Conservation (phyloP, 2,888 invertebrate species). For the Sesamia inferens region DNA sequence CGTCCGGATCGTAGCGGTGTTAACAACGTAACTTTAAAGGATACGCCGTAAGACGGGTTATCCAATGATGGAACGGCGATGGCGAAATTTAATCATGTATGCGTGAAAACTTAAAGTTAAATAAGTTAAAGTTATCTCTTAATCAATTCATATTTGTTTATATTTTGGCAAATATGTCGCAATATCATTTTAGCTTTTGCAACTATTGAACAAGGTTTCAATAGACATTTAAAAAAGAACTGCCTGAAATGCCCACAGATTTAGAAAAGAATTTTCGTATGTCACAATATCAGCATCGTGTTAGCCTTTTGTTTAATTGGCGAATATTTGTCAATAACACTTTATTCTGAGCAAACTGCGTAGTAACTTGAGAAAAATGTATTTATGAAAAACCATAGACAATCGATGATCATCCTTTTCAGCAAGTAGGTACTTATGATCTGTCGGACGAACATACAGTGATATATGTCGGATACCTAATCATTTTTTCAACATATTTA, state of each 20-base stretch:
- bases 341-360: background rate
- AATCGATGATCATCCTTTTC: constrained; percentile 7
- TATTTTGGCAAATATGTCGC: no score
- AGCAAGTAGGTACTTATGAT: background rate
- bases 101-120: no score
- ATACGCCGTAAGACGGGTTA: no score
- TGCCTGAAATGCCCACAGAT: no score
- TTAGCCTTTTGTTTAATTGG: background rate
- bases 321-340: background rate
- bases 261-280: background rate
- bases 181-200: background rate
- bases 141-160: no score
- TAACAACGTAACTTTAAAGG: no score
- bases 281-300: background rate
- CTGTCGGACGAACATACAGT: background rate
- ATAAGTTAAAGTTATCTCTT: no score
- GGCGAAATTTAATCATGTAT: no score
- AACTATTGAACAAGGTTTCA: background rate
- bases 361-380: constrained; percentile 2
- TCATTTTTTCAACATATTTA: constrained; percentile 3
- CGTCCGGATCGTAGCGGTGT: no score
- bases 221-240: background rate
- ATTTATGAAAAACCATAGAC: background rate
- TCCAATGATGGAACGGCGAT: no score
- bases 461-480: background rate